These are phyloP conservation scores for Sceliomorpha sp. DNA, from an alignment of 2,888 invertebrate genomes.

Conservation along the genomic window DNA sequence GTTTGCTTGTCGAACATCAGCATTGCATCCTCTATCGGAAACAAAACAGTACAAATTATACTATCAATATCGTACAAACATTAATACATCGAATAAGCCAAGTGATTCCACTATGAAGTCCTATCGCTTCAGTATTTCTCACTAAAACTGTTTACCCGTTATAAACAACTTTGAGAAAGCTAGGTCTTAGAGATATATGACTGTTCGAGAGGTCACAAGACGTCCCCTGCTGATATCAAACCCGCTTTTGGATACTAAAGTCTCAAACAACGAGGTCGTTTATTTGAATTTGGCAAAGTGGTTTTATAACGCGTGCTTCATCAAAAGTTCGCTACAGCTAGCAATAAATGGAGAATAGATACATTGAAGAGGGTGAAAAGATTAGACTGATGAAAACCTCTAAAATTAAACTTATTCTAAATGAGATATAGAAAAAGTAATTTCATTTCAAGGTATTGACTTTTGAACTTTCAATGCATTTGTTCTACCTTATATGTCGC, in stretches of 20 bases:
- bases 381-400: too few species aligned
- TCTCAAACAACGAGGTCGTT: slow-evolving; percentile 35
- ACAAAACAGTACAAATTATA: slow-evolving; percentile 69
- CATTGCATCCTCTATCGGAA: slow-evolving; percentile 99
- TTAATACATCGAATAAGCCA: slow-evolving; percentile 2
- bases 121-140: slow-evolving; percentile 8
- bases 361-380: slow-evolving; percentile 4
- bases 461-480: too few species aligned
- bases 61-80: slow-evolving; percentile 14
- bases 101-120: slow-evolving; percentile 5
- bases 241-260: slow-evolving; percentile 24
- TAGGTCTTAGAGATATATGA: slow-evolving; percentile 28
- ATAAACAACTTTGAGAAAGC: slow-evolving; percentile 34
- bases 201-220: slow-evolving; percentile 30
- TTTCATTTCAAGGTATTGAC: too few species aligned
- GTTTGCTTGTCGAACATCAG: slow-evolving; percentile 99
- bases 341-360: slow-evolving; percentile 16
- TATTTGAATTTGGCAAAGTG: slow-evolving; percentile 56
- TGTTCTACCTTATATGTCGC: too few species aligned
- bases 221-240: slow-evolving; percentile 35
- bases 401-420: too few species aligned
- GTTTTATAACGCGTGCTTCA: slow-evolving; percentile 28
- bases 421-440: too few species aligned
- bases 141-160: slow-evolving; percentile 21
- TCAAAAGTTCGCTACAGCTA: slow-evolving; percentile 2